Conservation (phyloP, 2,797 vertebrate genomes). For the Falco naumanni region DNA sequence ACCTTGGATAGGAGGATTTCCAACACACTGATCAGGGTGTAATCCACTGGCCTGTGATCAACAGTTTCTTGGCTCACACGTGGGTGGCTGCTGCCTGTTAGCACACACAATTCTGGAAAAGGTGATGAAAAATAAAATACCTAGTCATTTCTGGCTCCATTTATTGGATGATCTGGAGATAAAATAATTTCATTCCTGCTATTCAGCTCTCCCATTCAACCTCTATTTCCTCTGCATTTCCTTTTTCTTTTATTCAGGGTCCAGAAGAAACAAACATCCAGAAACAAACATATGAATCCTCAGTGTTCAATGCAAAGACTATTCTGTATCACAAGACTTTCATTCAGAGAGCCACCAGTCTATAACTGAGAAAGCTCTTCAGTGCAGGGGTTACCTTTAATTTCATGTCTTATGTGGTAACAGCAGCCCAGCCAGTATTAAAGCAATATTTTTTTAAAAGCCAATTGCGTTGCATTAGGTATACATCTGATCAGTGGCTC, state of each 20-base stretch:
- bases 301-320: neutral
- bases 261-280: neutral
- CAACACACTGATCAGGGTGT: fast-evolving
- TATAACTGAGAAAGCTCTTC: neutral
- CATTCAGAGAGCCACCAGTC: neutral
- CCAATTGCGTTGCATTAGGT: neutral
- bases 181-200: neutral
- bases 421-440: neutral
- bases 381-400: neutral
- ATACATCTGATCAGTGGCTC: neutral
- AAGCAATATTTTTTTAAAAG: neutral
- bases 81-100: neutral
- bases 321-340: neutral
- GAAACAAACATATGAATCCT: neutral
- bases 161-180: neutral
- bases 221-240: neutral
- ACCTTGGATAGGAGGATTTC: neutral
- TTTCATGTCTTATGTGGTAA: neutral
- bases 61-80: fast-evolving
- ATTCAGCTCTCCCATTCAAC: neutral
- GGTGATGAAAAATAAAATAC: neutral
- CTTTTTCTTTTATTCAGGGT: neutral
- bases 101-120: neutral
- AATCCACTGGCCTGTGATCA: fast-evolving
- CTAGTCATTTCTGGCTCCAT: neutral